Base-by-base conservation (phyloP, 2,797 vertebrate species). In the Lagorchestes hirsutus region DNA sequence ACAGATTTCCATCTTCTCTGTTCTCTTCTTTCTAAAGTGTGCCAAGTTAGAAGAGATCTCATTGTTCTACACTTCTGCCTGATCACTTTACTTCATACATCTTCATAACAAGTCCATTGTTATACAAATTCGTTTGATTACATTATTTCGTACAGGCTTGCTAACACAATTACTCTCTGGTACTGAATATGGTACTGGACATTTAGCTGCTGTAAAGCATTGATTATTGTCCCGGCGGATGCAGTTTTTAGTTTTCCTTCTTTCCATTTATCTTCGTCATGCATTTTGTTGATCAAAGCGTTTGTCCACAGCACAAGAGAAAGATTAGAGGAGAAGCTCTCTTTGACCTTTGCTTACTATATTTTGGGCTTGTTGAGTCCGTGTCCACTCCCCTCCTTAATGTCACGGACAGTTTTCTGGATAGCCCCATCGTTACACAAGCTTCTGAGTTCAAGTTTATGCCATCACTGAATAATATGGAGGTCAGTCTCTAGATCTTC, bases 71-170 rank as follows among this genome's bases (percentile, higher is more conserved):
- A 50, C 8, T 87, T 82, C 74, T 82, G 18, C 74, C 40, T 82
- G 74, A 82, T 46, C 50, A 87, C 74, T 27, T 87, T 40, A 87
- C 50, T 87, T 87, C 74, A 87, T 50, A 87, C 74, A 46, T 87
- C 74, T 87, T 87, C 74, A 87, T 87, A 87, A 87, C 74, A 87
- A 87, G 40, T 46, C 40, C 40, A 50, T 87, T 87, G 74, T 87
- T 87, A 87, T 50, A 50, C 74, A 87, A 87, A 87, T 87, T 87
- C 40, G 27, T 87, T 87, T 87, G 74, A 87, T 87, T 87, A 50
- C 74, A 87, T 87, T 87, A 87, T 87, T 87, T 87, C 74, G 50
- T 50, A 87, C 40, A 87, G 74, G 27, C 74, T 87, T 87, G 74
- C 74, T 87, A 87, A 50, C 74, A 50, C 74, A 87, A 87, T 87